Conservation (phyloP, 2,113 vertebrate species). For the Morone saxatilis region DNA sequence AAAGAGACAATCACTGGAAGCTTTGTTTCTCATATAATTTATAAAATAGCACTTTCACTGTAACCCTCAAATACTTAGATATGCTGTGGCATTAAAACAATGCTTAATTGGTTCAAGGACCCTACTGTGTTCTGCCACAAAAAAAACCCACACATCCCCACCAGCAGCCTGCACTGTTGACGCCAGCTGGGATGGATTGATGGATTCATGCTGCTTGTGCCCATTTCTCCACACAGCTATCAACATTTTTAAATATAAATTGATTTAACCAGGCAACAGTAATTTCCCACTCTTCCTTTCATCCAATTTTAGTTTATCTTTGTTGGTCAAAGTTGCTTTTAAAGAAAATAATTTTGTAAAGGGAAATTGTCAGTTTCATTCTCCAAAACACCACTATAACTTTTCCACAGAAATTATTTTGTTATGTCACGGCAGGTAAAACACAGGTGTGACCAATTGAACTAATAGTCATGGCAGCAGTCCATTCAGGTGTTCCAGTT, state of each 20-base stretch:
- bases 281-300: constrained; percentile 6
- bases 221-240: constrained; percentile 14
- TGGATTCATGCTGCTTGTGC: constrained; percentile 43
- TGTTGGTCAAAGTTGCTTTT: constrained; percentile 9
- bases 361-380: background rate
- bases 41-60: constrained; percentile 30
- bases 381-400: background rate
- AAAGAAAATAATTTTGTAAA: background rate
- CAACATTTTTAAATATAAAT: constrained; percentile 24
- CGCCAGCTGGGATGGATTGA: constrained; percentile 40
- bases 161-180: constrained; percentile 23
- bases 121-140: constrained; percentile 49
- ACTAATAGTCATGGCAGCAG: constrained; percentile 31
- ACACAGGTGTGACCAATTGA: constrained; percentile 52
- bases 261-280: constrained; percentile 30
- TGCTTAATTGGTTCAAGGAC: constrained; percentile 55
- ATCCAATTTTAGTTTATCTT: constrained; percentile 2
- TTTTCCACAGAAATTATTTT: constrained; percentile 26
- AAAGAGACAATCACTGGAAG: constrained; percentile 14
- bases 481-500: constrained; percentile 52
- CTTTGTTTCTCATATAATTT: constrained; percentile 11
- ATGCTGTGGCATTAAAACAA: constrained; percentile 57
- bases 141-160: constrained; percentile 36
- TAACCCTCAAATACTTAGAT: constrained; percentile 28
- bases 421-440: constrained; percentile 22